Percentiles rank a stretch among this genome's conserved stretches.
phyloP scores from a whole-genome alignment of 2,888 invertebrate species.

The Xanthorhoe spadicearia region DNA sequence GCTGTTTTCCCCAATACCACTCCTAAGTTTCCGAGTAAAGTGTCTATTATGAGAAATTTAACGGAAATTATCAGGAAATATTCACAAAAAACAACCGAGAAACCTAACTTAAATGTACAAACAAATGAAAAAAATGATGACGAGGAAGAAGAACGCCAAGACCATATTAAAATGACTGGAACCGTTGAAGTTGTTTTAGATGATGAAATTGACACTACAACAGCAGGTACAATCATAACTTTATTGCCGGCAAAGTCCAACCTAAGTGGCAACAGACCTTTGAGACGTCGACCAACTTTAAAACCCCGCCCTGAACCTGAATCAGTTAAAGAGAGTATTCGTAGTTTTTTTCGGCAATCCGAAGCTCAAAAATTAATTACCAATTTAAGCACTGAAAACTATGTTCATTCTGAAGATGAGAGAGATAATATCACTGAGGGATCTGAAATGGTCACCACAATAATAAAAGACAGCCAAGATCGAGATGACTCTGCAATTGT shows the following conservation, averaged over 20 bases:
- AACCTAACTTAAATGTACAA: constrained; percentile 17
- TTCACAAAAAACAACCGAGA: constrained; percentile 72
- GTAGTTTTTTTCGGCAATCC: constrained; percentile 66
- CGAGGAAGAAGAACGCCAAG: constrained; percentile 58
- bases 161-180: constrained; percentile 69
- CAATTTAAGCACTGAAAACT: constrained; percentile 63
- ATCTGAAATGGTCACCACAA: constrained; percentile 55
- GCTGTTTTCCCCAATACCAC: constrained; percentile 75
- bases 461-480: constrained; percentile 47
- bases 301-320: constrained; percentile 60
- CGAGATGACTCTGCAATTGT: constrained; percentile 52
- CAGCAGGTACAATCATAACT: constrained; percentile 78
- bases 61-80: constrained; percentile 87
- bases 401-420: constrained; percentile 51
- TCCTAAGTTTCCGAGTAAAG: constrained; percentile 73
- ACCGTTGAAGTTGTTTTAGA: constrained; percentile 78
- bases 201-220: constrained; percentile 73
- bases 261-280: constrained; percentile 89
- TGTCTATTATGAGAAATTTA: constrained; percentile 84
- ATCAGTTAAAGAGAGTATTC: constrained; percentile 63
- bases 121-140: constrained; percentile 44
- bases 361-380: constrained; percentile 60
- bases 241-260: constrained; percentile 92
- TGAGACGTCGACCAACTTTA: constrained; percentile 86
- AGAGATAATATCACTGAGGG: constrained; percentile 52